Evolutionary conservation across 2,113 vertebrate genomes (phyloP), one percentile per base, ranked within the genome.

Genomic region (Rhagologus leucostigma): DNA sequence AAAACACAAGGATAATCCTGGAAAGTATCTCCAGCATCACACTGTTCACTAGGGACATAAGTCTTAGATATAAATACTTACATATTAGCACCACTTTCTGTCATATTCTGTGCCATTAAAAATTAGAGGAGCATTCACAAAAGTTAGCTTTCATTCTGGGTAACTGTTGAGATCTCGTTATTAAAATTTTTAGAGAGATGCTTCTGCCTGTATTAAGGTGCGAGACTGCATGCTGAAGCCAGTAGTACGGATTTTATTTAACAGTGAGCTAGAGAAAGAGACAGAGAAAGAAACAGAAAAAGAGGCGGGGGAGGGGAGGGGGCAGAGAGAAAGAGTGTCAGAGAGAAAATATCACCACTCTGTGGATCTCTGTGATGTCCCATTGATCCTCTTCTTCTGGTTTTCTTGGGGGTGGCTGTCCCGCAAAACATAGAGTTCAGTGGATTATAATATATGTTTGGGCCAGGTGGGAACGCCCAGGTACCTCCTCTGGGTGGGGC

Each of bases 281-380:
- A 63, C 5, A 71, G 7, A 46, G 16, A 57, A 9, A 46, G 16
- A 57, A 49, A 65, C 3, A 56, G 20, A 56, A 65, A 65, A 64
- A 57, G 16, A n/a, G 16, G 4, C 4, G 0, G 0, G 6, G 27
- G 3, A 44, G 22, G 16, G 23, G 6, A 64, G 18, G 6, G 11
- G 11, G 4, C 6, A 46, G 33, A 53, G 33, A 37, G 17, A 33
- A 39, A 74, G 19, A 56, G 8, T 30, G 24, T 20, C 11, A 21
- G 16, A 29, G 6, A 27, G 69, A 57, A 65, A 41, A 30, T 57
- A 50, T 9, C 35, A 50, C 13, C 13, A 24, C 15, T 75, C 5
- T n/a, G 23, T 49, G 30, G 19, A 84, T 56, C 10, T 23, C 16
- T 20, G 12, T 20, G 30, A 20, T 57, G 10, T 57, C 10, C 35